Base-by-base conservation (phyloP, 2,113 vertebrate genomes). In the Rousettus leschenaultii region DNA sequence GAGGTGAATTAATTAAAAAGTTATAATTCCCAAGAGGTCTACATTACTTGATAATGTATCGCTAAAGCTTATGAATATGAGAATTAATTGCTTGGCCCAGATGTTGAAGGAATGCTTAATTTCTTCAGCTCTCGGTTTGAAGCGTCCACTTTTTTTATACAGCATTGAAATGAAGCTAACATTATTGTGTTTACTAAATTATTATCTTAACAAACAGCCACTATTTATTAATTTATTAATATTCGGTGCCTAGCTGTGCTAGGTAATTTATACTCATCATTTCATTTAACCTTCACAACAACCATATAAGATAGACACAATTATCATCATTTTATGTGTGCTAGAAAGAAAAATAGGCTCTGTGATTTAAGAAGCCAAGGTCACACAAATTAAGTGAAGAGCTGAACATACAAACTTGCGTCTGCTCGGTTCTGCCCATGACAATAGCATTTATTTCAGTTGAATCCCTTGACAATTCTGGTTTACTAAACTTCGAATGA, bases 1-100 rank as follows among this genome's bases (percentile, higher is more conserved):
- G 94, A 96, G 95, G 85, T 95, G 63, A 95, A 96, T 97, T 94
- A 84, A 97, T 96, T 97, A 96, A 94, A 93, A 98, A 94, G 94
- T 90, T 96, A 80, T 77, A 95, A 97, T 88, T 96, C 92, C 82
- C 88, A 85, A 88, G 85, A 96, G 97, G 73, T 53, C 85, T 14
- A 40, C 38, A 90, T 91, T 91, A 90, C 85, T 94, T 94, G 70
- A 77, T 94, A 95, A 98, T 73, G 66, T 85, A 78, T 74, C 90
- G 48, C 80, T 70, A 88, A 97, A 91, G 84, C 66, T 89, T 95
- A 94, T 95, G 95, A 97, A 91, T 96, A 63, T 84, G 82, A 95
- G 88, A 92, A 92, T 71, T 95, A 95, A 95, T 90, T 87, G 89
- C 85, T 86, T 75, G 94, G 48, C 53, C 87, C 90, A 94, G 93